A percentile compares a stretch with the other conserved stretches of the same genome.
phyloP scores from a whole-genome alignment of 2,797 vertebrate species.

The Cichlasoma orientale region DNA sequence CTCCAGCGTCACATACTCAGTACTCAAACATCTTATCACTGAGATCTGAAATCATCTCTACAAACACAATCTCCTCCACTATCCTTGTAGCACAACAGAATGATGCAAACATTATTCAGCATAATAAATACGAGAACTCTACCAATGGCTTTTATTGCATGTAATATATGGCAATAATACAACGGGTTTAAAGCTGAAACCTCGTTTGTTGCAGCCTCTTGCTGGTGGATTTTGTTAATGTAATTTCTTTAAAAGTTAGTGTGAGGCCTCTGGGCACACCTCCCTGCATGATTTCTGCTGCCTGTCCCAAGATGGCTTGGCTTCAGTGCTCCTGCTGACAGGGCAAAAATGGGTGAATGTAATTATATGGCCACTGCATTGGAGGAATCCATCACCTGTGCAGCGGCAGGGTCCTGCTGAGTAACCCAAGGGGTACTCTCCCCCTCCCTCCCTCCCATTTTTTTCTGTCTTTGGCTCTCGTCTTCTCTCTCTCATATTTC shows the following conservation, averaged over 20 bases:
- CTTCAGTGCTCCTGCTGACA: conserved; percentile 78
- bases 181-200: background rate
- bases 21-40: background rate
- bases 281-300: conserved; percentile 67
- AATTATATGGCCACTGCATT: conserved; percentile 78
- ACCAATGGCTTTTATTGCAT: background rate
- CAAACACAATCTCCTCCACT: background rate
- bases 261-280: conserved; percentile 37
- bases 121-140: background rate
- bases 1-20: conserved; percentile 9
- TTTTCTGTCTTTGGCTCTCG: conserved; percentile 27
- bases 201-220: conserved; percentile 8
- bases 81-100: background rate
- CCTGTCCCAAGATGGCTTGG: conserved; percentile 46
- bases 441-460: conserved; percentile 29
- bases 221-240: conserved; percentile 43
- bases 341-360: conserved; percentile 77
- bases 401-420: conserved; percentile 70
- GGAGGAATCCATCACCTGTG: conserved; percentile 78
- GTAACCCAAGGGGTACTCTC: conserved; percentile 61
- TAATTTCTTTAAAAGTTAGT: conserved; percentile 40
- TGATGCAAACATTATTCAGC: background rate
- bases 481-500: conserved; percentile 60
- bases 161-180: conserved; percentile 39
- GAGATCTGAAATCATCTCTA: background rate